Evolutionary conservation across 2,113 vertebrate genomes (phyloP).

Genomic region (Gobius niger): DNA sequence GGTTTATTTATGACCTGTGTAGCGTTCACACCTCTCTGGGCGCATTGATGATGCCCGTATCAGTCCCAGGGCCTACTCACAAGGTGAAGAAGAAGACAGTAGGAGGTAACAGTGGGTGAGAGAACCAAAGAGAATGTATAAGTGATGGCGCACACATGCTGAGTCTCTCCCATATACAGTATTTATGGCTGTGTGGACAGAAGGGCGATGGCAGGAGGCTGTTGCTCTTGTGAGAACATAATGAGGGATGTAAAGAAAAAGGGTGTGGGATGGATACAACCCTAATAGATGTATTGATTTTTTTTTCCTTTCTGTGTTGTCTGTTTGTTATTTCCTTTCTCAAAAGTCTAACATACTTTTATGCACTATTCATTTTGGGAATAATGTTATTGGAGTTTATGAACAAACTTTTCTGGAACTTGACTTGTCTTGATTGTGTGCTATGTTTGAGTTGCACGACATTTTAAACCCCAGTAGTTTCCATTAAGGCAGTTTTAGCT

Average conservation of each 20-base stretch:
- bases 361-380: too few species aligned
- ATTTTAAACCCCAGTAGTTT: neutral
- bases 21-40: slow-evolving; percentile 10
- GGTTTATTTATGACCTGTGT: neutral
- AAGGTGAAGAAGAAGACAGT: neutral
- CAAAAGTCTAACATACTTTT: neutral
- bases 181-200: slow-evolving; percentile 11
- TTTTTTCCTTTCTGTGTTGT: neutral
- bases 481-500: too few species aligned
- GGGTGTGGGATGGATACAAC: neutral
- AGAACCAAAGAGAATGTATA: slow-evolving; percentile 20
- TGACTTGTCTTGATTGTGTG: too few species aligned
- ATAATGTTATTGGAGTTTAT: too few species aligned
- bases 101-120: slow-evolving; percentile 25
- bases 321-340: neutral
- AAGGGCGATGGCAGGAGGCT: neutral
- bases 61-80: neutral
- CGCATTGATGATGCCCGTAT: slow-evolving; percentile 13
- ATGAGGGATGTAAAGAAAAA: neutral
- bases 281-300: too few species aligned
- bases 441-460: neutral
- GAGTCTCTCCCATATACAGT: slow-evolving; percentile 11
- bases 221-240: neutral
- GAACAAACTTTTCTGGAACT: too few species aligned
- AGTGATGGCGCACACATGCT: slow-evolving; percentile 18